phyloP scores from a whole-genome alignment of 35 echinoderm and acorn worm genomes.

The Ophiothrix spiculata region DNA sequence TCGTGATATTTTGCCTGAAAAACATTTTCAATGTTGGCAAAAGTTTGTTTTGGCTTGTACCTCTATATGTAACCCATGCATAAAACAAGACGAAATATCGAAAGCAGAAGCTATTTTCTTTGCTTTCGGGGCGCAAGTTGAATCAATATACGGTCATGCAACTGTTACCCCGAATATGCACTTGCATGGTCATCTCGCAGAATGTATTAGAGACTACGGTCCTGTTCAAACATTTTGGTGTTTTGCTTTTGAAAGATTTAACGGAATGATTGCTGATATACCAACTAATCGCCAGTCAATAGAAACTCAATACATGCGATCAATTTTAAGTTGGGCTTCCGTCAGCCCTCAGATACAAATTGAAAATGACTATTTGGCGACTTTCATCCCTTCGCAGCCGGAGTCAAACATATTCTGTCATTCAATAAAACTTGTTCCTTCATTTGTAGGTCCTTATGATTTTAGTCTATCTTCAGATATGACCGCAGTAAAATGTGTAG shows the following conservation, averaged over 20 bases:
- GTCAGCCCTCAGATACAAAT: not conserved
- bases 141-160: slow-evolving; percentile 6
- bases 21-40: slow-evolving; percentile 28
- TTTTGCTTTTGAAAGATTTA: slow-evolving; percentile 30
- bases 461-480: not conserved
- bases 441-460: not conserved
- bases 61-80: not conserved
- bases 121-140: not conserved
- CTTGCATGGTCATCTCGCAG: slow-evolving; percentile 25
- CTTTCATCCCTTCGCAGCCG: not conserved
- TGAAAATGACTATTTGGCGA: not conserved
- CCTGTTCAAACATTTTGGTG: slow-evolving; percentile 25
- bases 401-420: not conserved
- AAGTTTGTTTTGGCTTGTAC: slow-evolving; percentile 38
- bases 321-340: not conserved
- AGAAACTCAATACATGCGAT: not conserved
- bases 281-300: slow-evolving; percentile 14
- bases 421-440: not conserved
- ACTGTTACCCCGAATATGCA: slow-evolving; percentile 38
- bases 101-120: slow-evolving; percentile 13
- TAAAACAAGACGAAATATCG: not conserved
- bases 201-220: slow-evolving; percentile 21
- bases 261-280: slow-evolving; percentile 19
- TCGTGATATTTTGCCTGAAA: slow-evolving; percentile 7
- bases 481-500: not conserved